Evolutionary conservation across 2,888 invertebrate species (phyloP).

Genomic region (Cataglyphis livida): DNA sequence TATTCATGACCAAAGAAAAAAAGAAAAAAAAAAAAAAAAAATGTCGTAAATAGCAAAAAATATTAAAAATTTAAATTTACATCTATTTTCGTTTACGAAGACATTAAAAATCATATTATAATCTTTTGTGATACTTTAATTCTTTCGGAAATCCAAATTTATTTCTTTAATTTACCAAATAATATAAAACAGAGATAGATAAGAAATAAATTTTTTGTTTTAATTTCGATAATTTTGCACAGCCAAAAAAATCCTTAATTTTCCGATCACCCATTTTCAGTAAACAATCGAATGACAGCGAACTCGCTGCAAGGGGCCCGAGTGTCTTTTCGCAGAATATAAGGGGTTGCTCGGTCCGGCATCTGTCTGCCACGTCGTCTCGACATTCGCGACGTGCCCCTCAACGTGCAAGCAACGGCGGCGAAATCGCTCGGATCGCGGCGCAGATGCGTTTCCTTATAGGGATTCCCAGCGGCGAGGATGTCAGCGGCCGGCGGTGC

Average conservation of each 20-base stretch:
- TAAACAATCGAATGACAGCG: not conserved
- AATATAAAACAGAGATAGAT: too few species aligned
- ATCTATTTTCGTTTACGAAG: too few species aligned
- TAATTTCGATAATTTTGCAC: too few species aligned
- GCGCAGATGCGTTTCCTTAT: slow-evolving; percentile 74
- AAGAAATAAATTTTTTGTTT: too few species aligned
- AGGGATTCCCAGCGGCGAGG: slow-evolving; percentile 66
- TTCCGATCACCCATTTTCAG: not conserved
- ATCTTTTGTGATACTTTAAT: too few species aligned
- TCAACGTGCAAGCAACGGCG: not conserved
- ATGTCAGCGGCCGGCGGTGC: slow-evolving; percentile 56
- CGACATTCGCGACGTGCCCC: slow-evolving; percentile 48
- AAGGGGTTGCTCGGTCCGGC: slow-evolving; percentile 60
- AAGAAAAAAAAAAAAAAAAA: too few species aligned
- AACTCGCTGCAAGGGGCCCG: not conserved
- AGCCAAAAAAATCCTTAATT: not conserved
- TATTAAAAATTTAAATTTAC: too few species aligned
- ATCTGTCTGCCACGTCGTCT: slow-evolving; percentile 73
- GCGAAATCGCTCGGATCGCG: slow-evolving; percentile 38
- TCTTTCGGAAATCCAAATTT: too few species aligned
- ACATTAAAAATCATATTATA: too few species aligned
- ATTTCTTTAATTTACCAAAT: too few species aligned
- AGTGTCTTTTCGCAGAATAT: slow-evolving; percentile 8
- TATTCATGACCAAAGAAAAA: too few species aligned
- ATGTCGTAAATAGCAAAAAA: too few species aligned